phyloP scores from a whole-genome alignment of 2,797 vertebrate genomes.

The Lepilemur septentrionalis region DNA sequence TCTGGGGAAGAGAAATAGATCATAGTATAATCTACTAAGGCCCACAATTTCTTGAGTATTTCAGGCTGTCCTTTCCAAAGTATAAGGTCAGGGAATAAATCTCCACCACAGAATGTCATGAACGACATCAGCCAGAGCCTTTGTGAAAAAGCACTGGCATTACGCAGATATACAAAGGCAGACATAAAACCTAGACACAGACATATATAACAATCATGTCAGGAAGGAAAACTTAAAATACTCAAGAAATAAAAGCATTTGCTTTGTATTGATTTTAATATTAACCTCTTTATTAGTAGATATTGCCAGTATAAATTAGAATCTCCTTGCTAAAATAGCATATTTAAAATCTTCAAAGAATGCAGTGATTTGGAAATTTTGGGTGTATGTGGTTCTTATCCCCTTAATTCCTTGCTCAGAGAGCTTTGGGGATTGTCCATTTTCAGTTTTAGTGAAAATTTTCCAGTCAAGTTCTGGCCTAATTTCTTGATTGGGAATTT shows the following conservation, averaged over 20 bases:
- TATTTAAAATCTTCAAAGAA: constrained; percentile 30
- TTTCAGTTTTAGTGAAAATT: constrained; percentile 15
- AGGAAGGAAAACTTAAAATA: constrained; percentile 50
- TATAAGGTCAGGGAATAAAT: constrained; percentile 84
- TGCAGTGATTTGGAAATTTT: not conserved
- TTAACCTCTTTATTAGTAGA: not conserved
- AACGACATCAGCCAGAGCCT: constrained; percentile 67
- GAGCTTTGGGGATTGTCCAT: not conserved
- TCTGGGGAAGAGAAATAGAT: constrained; percentile 80
- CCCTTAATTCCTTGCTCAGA: not conserved
- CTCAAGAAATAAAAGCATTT: constrained; percentile 41
- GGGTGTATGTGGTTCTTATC: not conserved
- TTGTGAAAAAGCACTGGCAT: constrained; percentile 72
- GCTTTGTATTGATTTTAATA: constrained; percentile 5
- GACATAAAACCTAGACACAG: constrained; percentile 34
- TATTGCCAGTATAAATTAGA: constrained; percentile 2
- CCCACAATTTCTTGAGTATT: constrained; percentile 80
- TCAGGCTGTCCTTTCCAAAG: constrained; percentile 81
- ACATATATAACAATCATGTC: constrained; percentile 30
- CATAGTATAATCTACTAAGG: constrained; percentile 78
- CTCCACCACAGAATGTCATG: constrained; percentile 78
- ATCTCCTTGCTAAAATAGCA: not conserved
- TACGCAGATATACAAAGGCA: constrained; percentile 70
- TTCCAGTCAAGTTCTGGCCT: not conserved
- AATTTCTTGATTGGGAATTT: constrained; percentile 40